Percentiles rank a stretch among this genome's conserved stretches.
Evolutionary conservation across 2,797 vertebrate species (phyloP).

Genomic region (Valencia hispanica): DNA sequence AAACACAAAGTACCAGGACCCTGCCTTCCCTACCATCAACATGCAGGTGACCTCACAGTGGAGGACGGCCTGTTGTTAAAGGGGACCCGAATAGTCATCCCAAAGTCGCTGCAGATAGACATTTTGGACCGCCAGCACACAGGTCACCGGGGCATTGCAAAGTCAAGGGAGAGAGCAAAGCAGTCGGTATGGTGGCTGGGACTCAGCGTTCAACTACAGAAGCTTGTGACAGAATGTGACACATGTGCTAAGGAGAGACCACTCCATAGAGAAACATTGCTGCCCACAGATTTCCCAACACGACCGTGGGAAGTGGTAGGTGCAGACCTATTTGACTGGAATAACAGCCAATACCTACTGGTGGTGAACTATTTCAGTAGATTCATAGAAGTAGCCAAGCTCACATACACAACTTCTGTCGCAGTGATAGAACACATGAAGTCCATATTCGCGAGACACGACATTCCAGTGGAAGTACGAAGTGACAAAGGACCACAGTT

Average conservation of each 20-base stretch:
- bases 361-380: conserved; percentile 2
- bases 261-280: not conserved
- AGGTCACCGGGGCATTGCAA: not conserved
- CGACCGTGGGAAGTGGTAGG: rapidly evolving
- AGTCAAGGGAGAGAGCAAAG: not conserved
- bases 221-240: not conserved
- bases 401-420: not conserved
- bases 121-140: not conserved
- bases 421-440: not conserved
- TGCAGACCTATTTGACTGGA: conserved; percentile 7
- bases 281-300: not conserved
- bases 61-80: not conserved
- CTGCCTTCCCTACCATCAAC: not conserved
- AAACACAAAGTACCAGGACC: rapidly evolving
- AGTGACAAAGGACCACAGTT: not conserved
- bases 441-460: not conserved
- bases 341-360: not conserved
- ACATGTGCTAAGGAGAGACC: not conserved
- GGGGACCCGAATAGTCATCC: not conserved
- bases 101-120: not conserved
- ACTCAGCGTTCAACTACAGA: not conserved
- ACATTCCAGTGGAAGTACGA: not conserved
- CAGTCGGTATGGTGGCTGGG: not conserved
- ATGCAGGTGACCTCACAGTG: not conserved
- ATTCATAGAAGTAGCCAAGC: conserved; percentile 1